Base-by-base conservation (phyloP, 2,888 invertebrate genomes). In the Kryphioiulus occultus region DNA sequence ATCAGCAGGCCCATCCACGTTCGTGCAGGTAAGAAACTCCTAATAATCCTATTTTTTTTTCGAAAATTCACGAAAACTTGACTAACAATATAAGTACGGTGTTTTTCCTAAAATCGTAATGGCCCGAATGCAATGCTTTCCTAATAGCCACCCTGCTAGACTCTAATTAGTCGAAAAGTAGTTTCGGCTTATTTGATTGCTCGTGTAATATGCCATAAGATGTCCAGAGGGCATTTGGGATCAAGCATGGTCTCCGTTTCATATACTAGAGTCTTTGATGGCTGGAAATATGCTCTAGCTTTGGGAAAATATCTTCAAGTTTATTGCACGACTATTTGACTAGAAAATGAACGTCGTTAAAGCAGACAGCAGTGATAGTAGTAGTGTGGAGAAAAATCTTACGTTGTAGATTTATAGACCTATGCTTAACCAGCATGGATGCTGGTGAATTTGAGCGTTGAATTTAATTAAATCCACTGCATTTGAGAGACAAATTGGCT, bases 1-100 rank as follows among this genome's bases (percentile, higher is more conserved):
- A 53, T 87, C 32, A 87, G 87, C 30, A 44, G 85, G 44, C 59
- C 87, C 44, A 85, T 87, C 30, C 87, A 87, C 22, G 82, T 87
- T 44, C 78, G 87, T 32, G 87, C 87, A 85, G 87, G 87, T 87
- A 59, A 85, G 87, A 39, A 17, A 19, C 32, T 5, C 30, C 1
- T 78, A 10, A 26, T 10, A 68, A 22, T n/a, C n/a, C n/a, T n/a
- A n/a, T n/a, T n/a, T n/a, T n/a, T n/a, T n/a, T n/a, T n/a, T n/a
- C 39, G 3, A 39, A 39, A 39, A 39, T 39, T 39, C 39, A 9
- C 39, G 39, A 39, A 39, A 39, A 5, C 39, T 39, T 39, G 9
- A n/a, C n/a, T n/a, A n/a, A n/a, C n/a, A n/a, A n/a, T n/a, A n/a
- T n/a, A n/a, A n/a, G n/a, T n/a, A n/a, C n/a, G n/a, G n/a, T 53